phyloP scores from a whole-genome alignment of 2,888 invertebrate species.

The Dryocosmus kuriphilus region DNA sequence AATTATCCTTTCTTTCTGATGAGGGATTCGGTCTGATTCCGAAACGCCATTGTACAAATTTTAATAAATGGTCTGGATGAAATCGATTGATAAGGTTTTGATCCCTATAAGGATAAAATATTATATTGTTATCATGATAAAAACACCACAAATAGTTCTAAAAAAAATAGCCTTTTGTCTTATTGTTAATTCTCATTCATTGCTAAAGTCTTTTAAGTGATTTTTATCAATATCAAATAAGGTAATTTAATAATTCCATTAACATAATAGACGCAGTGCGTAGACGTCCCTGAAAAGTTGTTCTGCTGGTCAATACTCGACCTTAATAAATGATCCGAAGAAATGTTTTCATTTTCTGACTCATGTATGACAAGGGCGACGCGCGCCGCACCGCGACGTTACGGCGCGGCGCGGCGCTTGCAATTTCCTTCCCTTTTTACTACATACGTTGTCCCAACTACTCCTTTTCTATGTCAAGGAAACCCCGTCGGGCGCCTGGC shows the following conservation, averaged over 20 bases:
- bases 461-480: constrained; percentile 1
- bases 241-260: neutral
- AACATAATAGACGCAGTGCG: no score
- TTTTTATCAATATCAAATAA: neutral
- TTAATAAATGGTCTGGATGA: no score
- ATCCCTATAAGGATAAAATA: no score
- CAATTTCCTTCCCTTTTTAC: constrained; percentile 4
- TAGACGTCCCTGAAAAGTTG: no score
- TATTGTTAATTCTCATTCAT: neutral
- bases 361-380: constrained; percentile 10
- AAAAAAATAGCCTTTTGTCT: no score
- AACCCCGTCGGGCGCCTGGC: neutral
- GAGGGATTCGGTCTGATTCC: no score
- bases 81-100: no score
- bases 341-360: neutral
- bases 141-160: no score
- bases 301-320: no score
- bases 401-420: constrained; percentile 25
- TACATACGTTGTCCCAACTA: constrained; percentile 6
- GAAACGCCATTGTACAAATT: no score
- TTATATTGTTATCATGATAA: neutral
- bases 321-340: neutral
- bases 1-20: no score
- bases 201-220: neutral
- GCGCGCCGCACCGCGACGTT: constrained; percentile 25